A percentile compares a stretch with the other conserved stretches of the same genome.
Conservation (phyloP, 2,888 invertebrate genomes). For the Saturnia japonica region DNA sequence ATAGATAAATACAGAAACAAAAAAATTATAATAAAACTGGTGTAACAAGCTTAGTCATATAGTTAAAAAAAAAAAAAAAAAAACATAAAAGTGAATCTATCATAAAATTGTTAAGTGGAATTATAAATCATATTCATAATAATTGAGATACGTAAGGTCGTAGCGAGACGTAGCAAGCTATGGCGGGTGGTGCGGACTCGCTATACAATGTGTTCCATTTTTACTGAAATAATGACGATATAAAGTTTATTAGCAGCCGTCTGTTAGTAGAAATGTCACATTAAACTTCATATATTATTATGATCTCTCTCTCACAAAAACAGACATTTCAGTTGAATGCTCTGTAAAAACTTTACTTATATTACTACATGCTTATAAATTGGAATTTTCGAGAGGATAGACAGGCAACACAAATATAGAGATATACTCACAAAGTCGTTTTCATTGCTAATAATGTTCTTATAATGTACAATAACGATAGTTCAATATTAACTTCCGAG, state of each 20-base stretch:
- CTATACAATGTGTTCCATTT: not conserved
- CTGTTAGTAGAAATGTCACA: not conserved
- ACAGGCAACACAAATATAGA: not conserved
- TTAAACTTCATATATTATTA: conserved; percentile 2
- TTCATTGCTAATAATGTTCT: not conserved
- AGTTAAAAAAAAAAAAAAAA: not conserved
- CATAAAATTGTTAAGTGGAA: not conserved
- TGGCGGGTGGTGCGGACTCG: not conserved
- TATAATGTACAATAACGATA: not conserved
- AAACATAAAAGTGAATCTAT: not conserved
- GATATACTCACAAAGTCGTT: too few relatives aligned
- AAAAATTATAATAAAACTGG: too few relatives aligned
- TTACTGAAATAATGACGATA: conserved; percentile 6
- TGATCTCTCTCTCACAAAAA: not conserved
- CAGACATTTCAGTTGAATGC: not conserved
- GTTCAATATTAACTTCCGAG: not conserved
- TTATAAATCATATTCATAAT: not conserved
- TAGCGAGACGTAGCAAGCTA: too few relatives aligned
- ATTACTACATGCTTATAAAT: not conserved
- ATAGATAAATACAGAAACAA: too few relatives aligned
- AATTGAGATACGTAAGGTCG: not conserved
- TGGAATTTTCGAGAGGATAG: not conserved
- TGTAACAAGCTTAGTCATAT: too few relatives aligned
- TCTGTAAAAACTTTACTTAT: not conserved
- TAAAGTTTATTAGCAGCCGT: conserved; percentile 9